phyloP scores from a whole-genome alignment of 1,140 invertebrate genomes.

The Gonioctena quinquepunctata region DNA sequence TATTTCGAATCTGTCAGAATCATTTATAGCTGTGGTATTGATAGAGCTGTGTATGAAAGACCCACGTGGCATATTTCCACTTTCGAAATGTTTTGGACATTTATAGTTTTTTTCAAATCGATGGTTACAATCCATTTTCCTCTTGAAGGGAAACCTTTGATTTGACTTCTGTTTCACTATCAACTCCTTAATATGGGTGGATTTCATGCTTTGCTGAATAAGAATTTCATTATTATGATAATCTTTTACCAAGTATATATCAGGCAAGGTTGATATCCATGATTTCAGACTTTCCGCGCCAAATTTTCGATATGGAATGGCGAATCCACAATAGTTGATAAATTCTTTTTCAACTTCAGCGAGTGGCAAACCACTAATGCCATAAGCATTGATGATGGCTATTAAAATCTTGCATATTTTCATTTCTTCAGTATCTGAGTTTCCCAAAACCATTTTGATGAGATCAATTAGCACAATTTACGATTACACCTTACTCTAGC shows the following conservation, averaged over 20 bases:
- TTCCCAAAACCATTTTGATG: slow-evolving; percentile 6
- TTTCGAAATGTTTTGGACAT: slow-evolving; percentile 16
- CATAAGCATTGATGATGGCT: slow-evolving; percentile 31
- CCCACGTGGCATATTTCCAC: slow-evolving; percentile 25
- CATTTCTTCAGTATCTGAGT: slow-evolving; percentile 25
- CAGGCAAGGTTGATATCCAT: slow-evolving; percentile 33
- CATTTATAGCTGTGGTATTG: slow-evolving; percentile 20
- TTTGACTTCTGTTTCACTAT: slow-evolving; percentile 29
- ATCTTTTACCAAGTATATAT: slow-evolving; percentile 36
- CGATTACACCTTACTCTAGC: neutral
- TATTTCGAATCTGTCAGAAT: slow-evolving; percentile 28
- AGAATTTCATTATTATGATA: slow-evolving; percentile 26
- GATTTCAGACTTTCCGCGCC: slow-evolving; percentile 27
- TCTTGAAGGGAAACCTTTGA: neutral
- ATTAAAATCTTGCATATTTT: slow-evolving; percentile 30
- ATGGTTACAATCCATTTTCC: neutral
- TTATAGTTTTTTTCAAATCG: neutral
- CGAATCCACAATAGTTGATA: slow-evolving; percentile 22
- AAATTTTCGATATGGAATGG: slow-evolving; percentile 36
- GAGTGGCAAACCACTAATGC: slow-evolving; percentile 32
- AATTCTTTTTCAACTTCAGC: slow-evolving; percentile 31
- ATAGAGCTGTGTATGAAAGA: slow-evolving; percentile 31
- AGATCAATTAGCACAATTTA: neutral
- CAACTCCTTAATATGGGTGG: slow-evolving; percentile 31
- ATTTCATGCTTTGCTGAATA: slow-evolving; percentile 35